Percentiles rank a stretch among this genome's conserved stretches.
phyloP scores from a whole-genome alignment of 2,797 vertebrate genomes.

The Ataeniobius toweri region DNA sequence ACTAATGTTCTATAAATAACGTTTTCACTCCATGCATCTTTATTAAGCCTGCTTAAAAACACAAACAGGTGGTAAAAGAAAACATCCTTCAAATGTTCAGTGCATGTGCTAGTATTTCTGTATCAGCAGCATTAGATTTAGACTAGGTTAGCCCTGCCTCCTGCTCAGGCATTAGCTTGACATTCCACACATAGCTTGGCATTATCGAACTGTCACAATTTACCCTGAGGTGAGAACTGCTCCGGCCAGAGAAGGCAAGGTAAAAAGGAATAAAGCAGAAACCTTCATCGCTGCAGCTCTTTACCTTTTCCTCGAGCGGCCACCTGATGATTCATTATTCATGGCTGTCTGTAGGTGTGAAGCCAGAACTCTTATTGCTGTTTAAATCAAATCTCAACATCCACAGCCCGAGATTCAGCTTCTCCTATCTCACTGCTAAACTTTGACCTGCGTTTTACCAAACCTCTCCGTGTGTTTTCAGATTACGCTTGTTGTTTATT shows the following conservation, averaged over 20 bases:
- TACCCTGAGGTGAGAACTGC: constrained; percentile 75
- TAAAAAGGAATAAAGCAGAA: constrained; percentile 70
- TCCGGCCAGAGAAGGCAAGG: constrained; percentile 57
- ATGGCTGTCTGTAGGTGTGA: constrained; percentile 70
- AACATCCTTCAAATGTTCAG: background rate
- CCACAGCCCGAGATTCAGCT: constrained; percentile 47
- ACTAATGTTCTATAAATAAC: constrained; percentile 10
- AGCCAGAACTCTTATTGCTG: constrained; percentile 77
- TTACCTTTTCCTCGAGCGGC: constrained; percentile 52
- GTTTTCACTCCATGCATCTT: constrained; percentile 12
- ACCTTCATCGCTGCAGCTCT: constrained; percentile 60
- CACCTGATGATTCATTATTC: constrained; percentile 77
- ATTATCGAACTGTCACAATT: constrained; percentile 85
- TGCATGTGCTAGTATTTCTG: constrained; percentile 4
- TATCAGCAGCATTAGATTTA: constrained; percentile 38
- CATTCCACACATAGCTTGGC: constrained; percentile 84
- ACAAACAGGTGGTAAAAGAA: background rate
- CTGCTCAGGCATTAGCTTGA: constrained; percentile 74
- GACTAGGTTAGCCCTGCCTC: constrained; percentile 48
- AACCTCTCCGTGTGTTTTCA: constrained; percentile 77
- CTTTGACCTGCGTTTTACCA: constrained; percentile 69
- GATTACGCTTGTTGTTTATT: constrained; percentile 82
- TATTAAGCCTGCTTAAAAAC: constrained; percentile 1
- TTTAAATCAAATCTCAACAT: constrained; percentile 82
- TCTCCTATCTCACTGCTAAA: constrained; percentile 58